Conservation (phyloP, 2,797 vertebrate species). For the Eulemur albifrons region DNA sequence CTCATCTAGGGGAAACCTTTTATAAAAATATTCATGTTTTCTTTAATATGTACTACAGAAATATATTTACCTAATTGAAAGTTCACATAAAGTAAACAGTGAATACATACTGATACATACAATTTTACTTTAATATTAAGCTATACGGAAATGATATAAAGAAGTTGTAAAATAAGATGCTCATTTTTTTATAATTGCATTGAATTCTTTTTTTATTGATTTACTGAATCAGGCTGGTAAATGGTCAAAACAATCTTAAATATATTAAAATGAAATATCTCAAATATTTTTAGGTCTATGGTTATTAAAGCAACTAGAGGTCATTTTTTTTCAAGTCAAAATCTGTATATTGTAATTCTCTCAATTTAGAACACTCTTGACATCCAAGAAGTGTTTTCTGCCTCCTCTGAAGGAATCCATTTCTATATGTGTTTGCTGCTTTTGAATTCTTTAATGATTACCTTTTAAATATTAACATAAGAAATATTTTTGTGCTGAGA, state of each 20-base stretch:
- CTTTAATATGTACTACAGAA: neutral
- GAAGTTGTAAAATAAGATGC: neutral
- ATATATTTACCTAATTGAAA: neutral
- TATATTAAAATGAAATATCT: neutral
- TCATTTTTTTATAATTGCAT: neutral
- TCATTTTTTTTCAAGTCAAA: neutral
- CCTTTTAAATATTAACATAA: neutral
- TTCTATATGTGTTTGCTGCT: neutral
- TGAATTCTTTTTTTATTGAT: neutral
- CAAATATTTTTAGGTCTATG: neutral
- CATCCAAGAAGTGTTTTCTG: neutral
- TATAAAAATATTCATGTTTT: constrained; percentile 39
- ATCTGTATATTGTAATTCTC: neutral
- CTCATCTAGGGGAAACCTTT: neutral
- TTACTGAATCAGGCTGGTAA: neutral
- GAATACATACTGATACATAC: neutral
- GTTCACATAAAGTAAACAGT: neutral
- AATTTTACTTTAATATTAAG: constrained; percentile 17
- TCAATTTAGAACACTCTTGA: neutral
- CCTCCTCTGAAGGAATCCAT: neutral
- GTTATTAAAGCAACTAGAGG: neutral
- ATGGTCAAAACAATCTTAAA: neutral
- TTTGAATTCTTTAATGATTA: neutral
- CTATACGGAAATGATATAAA: neutral
- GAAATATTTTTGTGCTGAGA: neutral